Conservation (phyloP, 2,113 vertebrate species). For the Guaruba guarouba region DNA sequence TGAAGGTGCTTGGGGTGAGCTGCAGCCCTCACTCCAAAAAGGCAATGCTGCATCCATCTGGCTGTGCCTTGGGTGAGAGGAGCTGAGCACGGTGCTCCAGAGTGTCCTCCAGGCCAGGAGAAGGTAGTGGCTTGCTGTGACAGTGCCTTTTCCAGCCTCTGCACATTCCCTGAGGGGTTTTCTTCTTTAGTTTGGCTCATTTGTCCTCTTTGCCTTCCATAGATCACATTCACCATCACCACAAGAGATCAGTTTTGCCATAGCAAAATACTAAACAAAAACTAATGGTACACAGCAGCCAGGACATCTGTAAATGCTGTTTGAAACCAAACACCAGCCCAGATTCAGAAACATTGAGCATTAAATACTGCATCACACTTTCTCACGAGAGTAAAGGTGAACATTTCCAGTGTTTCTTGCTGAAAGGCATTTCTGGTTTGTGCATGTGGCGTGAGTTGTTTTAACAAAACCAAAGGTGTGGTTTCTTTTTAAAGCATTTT, state of each 20-base stretch:
- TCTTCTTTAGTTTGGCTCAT: neutral
- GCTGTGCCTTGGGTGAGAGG: neutral
- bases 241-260: neutral
- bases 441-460: constrained; percentile 29
- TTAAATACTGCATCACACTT: neutral
- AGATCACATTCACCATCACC: neutral
- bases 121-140: neutral
- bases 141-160: neutral
- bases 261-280: neutral
- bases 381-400: constrained; percentile 55
- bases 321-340: neutral
- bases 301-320: neutral
- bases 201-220: neutral
- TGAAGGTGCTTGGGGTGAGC: accelerated
- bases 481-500: constrained; percentile 6
- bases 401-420: constrained; percentile 23
- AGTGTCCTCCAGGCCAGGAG: neutral
- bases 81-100: neutral
- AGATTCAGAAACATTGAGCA: neutral
- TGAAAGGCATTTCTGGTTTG: constrained; percentile 28
- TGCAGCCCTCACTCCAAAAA: neutral
- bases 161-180: neutral
- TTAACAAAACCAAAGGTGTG: constrained; percentile 24
- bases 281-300: neutral
- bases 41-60: accelerated